Conservation (phyloP, 1,140 invertebrate species). For the Archivesica marissinica region DNA sequence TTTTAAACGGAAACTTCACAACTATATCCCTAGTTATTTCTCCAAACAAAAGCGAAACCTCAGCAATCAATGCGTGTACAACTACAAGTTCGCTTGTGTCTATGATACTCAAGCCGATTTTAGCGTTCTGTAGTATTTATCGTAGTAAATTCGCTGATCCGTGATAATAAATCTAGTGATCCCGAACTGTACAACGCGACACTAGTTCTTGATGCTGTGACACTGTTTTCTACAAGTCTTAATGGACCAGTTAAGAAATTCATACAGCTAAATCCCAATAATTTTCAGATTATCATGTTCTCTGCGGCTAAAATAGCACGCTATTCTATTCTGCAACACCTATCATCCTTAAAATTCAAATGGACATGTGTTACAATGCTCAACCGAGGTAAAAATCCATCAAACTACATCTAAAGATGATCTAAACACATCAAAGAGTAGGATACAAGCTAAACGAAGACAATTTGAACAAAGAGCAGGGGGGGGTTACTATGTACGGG, state of each 20-base stretch:
- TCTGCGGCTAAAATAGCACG: background rate
- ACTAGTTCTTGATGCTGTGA: background rate
- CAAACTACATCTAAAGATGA: slow-evolving; percentile 8
- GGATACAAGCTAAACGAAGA: background rate
- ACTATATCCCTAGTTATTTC: slow-evolving; percentile 1
- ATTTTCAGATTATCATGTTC: slow-evolving; percentile 33
- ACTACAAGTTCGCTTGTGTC: background rate
- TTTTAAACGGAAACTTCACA: background rate
- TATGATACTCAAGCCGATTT: slow-evolving; percentile 2
- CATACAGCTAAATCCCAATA: slow-evolving; percentile 29
- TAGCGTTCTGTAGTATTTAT: slow-evolving; percentile 22
- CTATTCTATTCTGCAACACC: background rate
- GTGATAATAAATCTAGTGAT: slow-evolving; percentile 1
- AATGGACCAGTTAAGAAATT: slow-evolving; percentile 16
- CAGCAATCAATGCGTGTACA: background rate
- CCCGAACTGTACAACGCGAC: background rate
- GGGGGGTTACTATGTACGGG: background rate
- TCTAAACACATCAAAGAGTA: slow-evolving; percentile 9
- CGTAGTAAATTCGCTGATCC: slow-evolving; percentile 4
- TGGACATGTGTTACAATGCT: slow-evolving; percentile 27
- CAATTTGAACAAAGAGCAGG: slow-evolving; percentile 16
- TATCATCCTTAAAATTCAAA: slow-evolving; percentile 12
- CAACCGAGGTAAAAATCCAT: background rate
- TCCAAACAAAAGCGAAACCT: background rate
- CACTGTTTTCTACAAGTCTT: background rate